Percentiles rank a stretch among this genome's conserved stretches.
Conservation (phyloP, 2,797 vertebrate species). For the Melanotaenia boesemani region DNA sequence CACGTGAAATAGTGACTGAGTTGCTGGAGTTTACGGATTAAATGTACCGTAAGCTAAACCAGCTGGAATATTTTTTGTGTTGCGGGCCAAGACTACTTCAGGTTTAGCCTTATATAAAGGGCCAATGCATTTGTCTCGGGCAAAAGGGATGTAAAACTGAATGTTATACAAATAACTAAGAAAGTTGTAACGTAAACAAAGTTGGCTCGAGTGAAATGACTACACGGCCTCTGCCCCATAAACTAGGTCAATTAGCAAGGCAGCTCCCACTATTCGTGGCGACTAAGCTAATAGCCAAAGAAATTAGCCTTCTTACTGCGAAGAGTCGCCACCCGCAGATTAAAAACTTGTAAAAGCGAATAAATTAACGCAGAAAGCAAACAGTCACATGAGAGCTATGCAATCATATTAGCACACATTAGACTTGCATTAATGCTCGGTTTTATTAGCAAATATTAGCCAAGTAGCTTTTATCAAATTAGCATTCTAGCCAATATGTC, state of each 20-base stretch:
- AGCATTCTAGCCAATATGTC: slow-evolving; percentile 71
- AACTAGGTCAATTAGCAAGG: slow-evolving; percentile 74
- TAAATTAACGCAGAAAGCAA: slow-evolving; percentile 1
- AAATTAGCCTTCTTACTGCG: slow-evolving; percentile 62
- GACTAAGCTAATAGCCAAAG: slow-evolving; percentile 66
- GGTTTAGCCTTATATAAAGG: background rate
- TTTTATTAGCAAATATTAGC: slow-evolving; percentile 66
- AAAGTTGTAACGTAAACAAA: slow-evolving; percentile 57
- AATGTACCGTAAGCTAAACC: background rate
- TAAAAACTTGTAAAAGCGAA: background rate
- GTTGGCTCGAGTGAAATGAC: slow-evolving; percentile 31
- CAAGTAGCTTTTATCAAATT: slow-evolving; percentile 67
- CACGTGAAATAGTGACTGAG: background rate
- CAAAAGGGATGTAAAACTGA: accelerated
- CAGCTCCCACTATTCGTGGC: slow-evolving; percentile 38
- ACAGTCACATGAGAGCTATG: background rate
- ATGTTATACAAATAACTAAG: accelerated
- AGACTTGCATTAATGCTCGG: background rate
- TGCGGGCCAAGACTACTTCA: background rate
- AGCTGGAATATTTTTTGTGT: background rate
- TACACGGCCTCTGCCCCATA: slow-evolving; percentile 61
- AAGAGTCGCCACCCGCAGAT: slow-evolving; percentile 43
- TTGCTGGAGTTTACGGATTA: slow-evolving; percentile 11
- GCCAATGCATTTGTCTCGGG: background rate
- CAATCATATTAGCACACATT: background rate